A percentile compares a stretch with the other conserved stretches of the same genome.
Conservation (phyloP, 2,113 vertebrate genomes). For the Chaetorhynchus papuensis region DNA sequence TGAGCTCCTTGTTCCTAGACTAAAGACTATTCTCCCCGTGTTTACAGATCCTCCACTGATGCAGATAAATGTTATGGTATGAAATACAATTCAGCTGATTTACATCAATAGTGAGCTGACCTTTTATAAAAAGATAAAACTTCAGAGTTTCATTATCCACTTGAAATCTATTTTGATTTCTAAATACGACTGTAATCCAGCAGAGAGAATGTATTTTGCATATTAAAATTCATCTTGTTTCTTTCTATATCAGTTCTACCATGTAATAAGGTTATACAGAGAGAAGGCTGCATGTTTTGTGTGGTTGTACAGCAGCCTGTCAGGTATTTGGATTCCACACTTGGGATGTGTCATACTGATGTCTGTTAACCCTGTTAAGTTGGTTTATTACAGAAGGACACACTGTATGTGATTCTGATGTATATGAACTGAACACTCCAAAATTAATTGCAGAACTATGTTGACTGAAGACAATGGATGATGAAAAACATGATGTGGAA, state of each 20-base stretch:
- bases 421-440: conserved; percentile 16
- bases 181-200: background rate
- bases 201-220: background rate
- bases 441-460: conserved; percentile 33
- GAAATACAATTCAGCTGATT: conserved; percentile 4
- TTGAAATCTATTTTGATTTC: conserved; percentile 40
- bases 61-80: background rate
- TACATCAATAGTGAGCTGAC: background rate
- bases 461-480: conserved; percentile 17
- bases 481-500: background rate
- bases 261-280: background rate
- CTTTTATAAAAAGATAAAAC: background rate
- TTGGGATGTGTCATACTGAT: background rate
- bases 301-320: background rate
- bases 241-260: background rate
- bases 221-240: background rate
- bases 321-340: background rate
- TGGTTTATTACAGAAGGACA: background rate
- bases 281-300: background rate
- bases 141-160: background rate
- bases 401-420: background rate
- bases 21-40: background rate
- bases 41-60: background rate
- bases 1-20: background rate
- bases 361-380: conserved; percentile 11